A percentile compares a stretch with the other conserved stretches of the same genome.
Evolutionary conservation across 2,888 invertebrate species (phyloP).

Genomic region (Acronicta leporina): DNA sequence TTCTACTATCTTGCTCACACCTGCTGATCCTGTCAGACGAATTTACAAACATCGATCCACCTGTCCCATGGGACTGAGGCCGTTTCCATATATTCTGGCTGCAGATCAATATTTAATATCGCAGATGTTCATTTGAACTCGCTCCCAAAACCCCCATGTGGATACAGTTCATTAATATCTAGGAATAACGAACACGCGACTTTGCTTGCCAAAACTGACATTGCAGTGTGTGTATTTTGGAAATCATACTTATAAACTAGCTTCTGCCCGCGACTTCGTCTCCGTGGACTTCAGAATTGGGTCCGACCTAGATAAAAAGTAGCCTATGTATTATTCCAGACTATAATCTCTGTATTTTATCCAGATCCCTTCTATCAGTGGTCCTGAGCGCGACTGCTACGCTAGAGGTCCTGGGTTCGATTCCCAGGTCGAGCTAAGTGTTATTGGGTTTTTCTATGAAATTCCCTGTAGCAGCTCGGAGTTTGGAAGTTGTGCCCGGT

Average conservation of each 20-base stretch:
- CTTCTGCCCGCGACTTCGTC: too few relatives aligned
- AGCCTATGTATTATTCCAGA: too few relatives aligned
- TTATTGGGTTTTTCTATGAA: too few relatives aligned
- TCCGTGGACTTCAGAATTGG: too few relatives aligned
- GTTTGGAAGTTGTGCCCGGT: too few relatives aligned
- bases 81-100: slow-evolving; percentile 43
- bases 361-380: too few relatives aligned
- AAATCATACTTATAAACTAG: not conserved
- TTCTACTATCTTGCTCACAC: not conserved
- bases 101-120: slow-evolving; percentile 54
- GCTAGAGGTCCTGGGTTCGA: too few relatives aligned
- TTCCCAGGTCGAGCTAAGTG: too few relatives aligned
- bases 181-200: slow-evolving; percentile 9
- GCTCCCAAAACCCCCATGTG: slow-evolving; percentile 31
- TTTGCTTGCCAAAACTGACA: slow-evolving; percentile 24
- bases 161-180: slow-evolving; percentile 34
- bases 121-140: slow-evolving; percentile 45
- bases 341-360: too few relatives aligned
- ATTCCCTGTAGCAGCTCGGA: too few relatives aligned
- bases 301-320: too few relatives aligned
- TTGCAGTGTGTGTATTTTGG: slow-evolving; percentile 14
- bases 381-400: too few relatives aligned
- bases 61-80: slow-evolving; percentile 24
- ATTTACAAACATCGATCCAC: slow-evolving; percentile 17
- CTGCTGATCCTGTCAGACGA: slow-evolving; percentile 8